phyloP scores from a whole-genome alignment of 2,113 vertebrate genomes.

The Bombycilla garrulus region DNA sequence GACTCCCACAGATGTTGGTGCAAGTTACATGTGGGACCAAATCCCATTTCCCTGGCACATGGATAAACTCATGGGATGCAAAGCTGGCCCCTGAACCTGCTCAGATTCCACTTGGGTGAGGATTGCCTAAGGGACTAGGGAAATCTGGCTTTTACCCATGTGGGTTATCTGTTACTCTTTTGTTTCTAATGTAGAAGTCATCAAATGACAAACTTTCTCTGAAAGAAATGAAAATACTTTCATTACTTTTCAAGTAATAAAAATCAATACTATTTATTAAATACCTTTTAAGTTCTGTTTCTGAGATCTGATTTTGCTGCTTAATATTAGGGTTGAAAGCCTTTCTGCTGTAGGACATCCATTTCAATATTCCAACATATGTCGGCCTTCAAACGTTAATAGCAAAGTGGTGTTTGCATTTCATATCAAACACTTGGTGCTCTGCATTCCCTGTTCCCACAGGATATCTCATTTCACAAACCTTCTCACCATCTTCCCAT shows the following conservation, averaged over 20 bases:
- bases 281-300: not conserved
- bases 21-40: not conserved
- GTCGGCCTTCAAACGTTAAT: not conserved
- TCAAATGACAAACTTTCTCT: not conserved
- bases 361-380: not conserved
- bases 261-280: not conserved
- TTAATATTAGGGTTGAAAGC: not conserved
- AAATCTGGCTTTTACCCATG: not conserved
- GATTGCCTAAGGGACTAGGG: not conserved
- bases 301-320: not conserved
- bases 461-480: not conserved
- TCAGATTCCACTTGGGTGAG: not conserved
- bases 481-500: not conserved
- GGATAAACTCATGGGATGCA: not conserved
- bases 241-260: not conserved
- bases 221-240: not conserved
- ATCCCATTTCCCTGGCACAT: not conserved
- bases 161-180: conserved; percentile 5
- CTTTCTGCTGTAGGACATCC: not conserved
- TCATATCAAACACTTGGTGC: not conserved
- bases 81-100: not conserved
- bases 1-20: not conserved
- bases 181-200: not conserved
- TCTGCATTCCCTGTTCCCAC: not conserved
- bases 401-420: not conserved